phyloP scores from a whole-genome alignment of 2,797 vertebrate species.

The Lacerta viridis region DNA sequence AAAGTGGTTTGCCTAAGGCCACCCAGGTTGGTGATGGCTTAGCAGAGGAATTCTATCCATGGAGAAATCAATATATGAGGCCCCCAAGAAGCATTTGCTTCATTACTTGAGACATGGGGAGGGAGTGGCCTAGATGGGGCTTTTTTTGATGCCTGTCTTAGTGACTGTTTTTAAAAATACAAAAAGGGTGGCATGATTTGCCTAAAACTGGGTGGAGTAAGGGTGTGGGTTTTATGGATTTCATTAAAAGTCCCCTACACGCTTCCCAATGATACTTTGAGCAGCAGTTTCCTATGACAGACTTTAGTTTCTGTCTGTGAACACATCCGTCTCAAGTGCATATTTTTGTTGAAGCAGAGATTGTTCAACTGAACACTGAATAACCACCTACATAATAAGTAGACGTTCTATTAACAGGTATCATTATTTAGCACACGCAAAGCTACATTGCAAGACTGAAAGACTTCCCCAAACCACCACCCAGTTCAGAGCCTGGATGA shows the following conservation, averaged over 20 bases:
- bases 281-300: background rate
- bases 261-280: background rate
- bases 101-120: background rate
- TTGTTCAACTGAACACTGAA: background rate
- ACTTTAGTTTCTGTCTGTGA: background rate
- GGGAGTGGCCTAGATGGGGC: background rate
- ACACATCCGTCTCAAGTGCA: background rate
- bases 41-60: background rate
- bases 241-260: background rate
- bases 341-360: background rate
- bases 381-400: background rate
- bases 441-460: background rate
- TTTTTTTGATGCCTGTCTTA: background rate
- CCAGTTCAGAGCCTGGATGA: background rate
- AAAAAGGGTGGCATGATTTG: background rate
- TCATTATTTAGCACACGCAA: background rate
- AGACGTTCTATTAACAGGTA: background rate
- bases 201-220: background rate
- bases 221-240: background rate
- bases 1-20: background rate
- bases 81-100: background rate
- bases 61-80: background rate
- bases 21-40: constrained; percentile 13
- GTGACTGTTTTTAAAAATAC: background rate
- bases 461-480: background rate